Percentiles rank a stretch among this genome's conserved stretches.
These are phyloP conservation scores for Zonitis immaculata DNA, from an alignment of 2,888 invertebrate genomes.

Conservation along the genomic window DNA sequence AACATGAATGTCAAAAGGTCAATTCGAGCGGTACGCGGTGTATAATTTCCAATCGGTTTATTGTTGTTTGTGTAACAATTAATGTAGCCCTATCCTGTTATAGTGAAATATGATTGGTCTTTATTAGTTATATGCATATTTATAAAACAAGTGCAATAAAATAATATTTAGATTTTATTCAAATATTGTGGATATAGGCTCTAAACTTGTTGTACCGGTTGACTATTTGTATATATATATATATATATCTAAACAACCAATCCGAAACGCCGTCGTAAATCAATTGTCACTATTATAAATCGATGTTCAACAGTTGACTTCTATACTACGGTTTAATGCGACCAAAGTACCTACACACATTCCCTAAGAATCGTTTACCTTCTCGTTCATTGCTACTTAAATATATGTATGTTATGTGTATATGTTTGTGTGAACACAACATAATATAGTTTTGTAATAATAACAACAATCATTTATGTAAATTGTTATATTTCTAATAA, in stretches of 20 bases:
- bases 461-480: too few species aligned
- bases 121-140: not conserved
- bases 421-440: too few species aligned
- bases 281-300: slow-evolving; percentile 50
- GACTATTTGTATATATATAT: slow-evolving; percentile 42
- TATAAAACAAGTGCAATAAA: slow-evolving; percentile 20
- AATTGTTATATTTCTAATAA: too few species aligned
- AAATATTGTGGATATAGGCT: slow-evolving; percentile 19
- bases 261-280: slow-evolving; percentile 45
- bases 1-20: slow-evolving; percentile 1
- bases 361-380: slow-evolving; percentile 48
- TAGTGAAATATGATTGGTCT: slow-evolving; percentile 7
- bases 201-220: slow-evolving; percentile 38
- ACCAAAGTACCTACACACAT: slow-evolving; percentile 49
- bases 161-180: slow-evolving; percentile 27
- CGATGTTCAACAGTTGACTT: slow-evolving; percentile 48
- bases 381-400: slow-evolving; percentile 16
- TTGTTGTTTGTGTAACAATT: not conserved
- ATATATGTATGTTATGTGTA: too few species aligned
- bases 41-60: not conserved
- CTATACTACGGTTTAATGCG: slow-evolving; percentile 46
- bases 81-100: slow-evolving; percentile 2
- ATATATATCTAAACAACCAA: slow-evolving; percentile 40
- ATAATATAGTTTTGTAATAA: too few species aligned
- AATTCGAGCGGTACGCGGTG: not conserved